Evolutionary conservation across 1,140 invertebrate species (phyloP), one percentile per base, ranked within the genome.

Genomic region (Rhagoletis zephyria): DNA sequence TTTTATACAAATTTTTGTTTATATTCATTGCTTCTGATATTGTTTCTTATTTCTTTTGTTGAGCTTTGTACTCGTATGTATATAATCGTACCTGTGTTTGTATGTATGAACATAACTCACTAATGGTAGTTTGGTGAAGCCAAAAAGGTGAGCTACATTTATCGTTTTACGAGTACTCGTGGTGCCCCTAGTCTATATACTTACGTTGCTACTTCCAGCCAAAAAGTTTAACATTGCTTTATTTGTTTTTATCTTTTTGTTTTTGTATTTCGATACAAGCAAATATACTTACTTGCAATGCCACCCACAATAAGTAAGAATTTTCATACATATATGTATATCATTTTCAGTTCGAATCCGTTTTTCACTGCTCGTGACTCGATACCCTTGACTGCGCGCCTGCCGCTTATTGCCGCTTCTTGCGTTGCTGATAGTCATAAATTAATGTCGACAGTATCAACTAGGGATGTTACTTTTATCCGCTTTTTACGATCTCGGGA

Each of bases 291-390:
- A 65, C 30, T 65, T 10, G 16, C 64, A 9, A 65, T 40, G 10
- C 6, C 1, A 65, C n/a, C 19, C 64, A 65, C 3, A 40, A 60
- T 6, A 12, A 7, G 59, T 60, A 60, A 7, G 6, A 60, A 60
- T 6, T 60, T 60, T 1, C 6, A 12, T 12, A 60, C 6, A 12
- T 60, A 60, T 12, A 60, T 60, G 12, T 60, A 12, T 12, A 60
- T 7, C 12, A 60, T 60, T 60, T 7, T 45, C 30, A 70, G 65
- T 70, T 12, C 30, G 65, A 70, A 45, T 10, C 40, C 65, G 65
- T 70, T 70, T 4, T 70, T 45, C 65, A 70, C 65, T 45, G 12
- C 65, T 70, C 65, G 65, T 42, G 30, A 70, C 65, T 70, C 65
- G 40, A 70, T 70, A 70, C 40, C 14, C 4, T 2, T 6, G 65